Base-by-base conservation (phyloP, 2,797 vertebrate genomes). In the Perodicticus potto region DNA sequence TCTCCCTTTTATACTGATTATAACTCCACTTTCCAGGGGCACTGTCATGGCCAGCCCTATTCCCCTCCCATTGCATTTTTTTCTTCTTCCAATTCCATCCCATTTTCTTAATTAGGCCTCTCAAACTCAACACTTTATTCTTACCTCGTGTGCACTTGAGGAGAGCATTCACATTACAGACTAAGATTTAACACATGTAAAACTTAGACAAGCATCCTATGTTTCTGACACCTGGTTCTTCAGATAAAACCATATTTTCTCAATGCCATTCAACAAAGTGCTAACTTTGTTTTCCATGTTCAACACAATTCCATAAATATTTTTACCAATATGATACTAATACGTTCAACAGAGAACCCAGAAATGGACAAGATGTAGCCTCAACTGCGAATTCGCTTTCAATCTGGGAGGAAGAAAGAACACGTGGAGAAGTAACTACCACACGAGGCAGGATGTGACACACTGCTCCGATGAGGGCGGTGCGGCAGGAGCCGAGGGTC, bases 181-280 rank as follows among this genome's bases (percentile, higher is more conserved):
- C 37, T 27, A 45, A 94, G 20, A 87, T 34, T 87, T 55, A 67
- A 43, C 74, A 65, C 69, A 59, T 76, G 19, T n/a, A 22, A 17
- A 73, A 13, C 14, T 91, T 63, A 40, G 40, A 49, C 27, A 88
- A 94, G 25, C 25, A 83, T 32, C 34, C 17, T 4, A 32, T 77
- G 88, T 74, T 84, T 55, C 57, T 94, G 69, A 74, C 63, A 88
- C 53, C 23, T 82, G 3, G 3, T 74, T 84, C 27, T 95, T 85
- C 57, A 61, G 55, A 49, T 55, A 67, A 92, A 86, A 34, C 43
- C 25, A 82, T 13, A 40, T 86, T 72, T 20, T 5, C 11, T 78
- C 78, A 70, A 3, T 23, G 40, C 6, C 29, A 37, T 34, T 69
- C 65, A 73, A 37, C 23, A 72, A 77, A 77, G 14, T 82, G 14